These are phyloP conservation scores for Palythoa grandis DNA, from an alignment of 92 coral and sea anemone species.

Conservation along the genomic window DNA sequence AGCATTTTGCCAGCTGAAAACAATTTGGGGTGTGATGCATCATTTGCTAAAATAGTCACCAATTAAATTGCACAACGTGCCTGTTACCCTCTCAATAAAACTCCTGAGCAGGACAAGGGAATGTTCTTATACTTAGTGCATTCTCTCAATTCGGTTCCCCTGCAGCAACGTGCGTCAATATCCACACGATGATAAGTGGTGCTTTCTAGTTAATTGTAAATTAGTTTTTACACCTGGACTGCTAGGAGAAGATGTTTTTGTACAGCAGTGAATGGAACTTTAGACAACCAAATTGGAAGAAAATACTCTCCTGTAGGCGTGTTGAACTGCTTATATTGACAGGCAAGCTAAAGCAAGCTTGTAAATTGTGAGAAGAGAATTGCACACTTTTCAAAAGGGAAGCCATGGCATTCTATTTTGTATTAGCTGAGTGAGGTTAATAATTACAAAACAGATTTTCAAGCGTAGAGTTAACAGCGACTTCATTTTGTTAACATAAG, in stretches of 20 bases:
- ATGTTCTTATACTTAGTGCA: neutral
- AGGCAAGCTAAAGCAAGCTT: neutral
- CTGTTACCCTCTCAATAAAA: neutral
- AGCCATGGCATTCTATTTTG: neutral
- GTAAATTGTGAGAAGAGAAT: neutral
- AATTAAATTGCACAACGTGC: neutral
- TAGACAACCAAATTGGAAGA: constrained; percentile 37
- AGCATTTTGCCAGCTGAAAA: constrained; percentile 37
- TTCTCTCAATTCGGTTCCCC: neutral
- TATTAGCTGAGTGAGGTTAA: neutral
- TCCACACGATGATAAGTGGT: constrained; percentile 33
- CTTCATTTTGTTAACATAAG: constrained; percentile 7
- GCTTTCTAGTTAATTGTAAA: constrained; percentile 30
- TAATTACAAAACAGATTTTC: neutral
- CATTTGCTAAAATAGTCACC: neutral
- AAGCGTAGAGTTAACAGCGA: neutral
- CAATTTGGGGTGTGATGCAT: neutral
- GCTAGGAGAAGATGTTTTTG: constrained; percentile 74
- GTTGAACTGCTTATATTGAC: neutral
- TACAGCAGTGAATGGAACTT: constrained; percentile 70
- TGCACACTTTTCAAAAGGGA: neutral
- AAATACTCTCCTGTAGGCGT: neutral
- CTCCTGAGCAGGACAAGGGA: neutral
- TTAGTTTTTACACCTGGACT: constrained; percentile 82
- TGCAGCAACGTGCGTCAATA: constrained; percentile 25